These are phyloP conservation scores for Neoitamus cyanurus DNA, from an alignment of 2,888 invertebrate genomes.

Conservation along the genomic window DNA sequence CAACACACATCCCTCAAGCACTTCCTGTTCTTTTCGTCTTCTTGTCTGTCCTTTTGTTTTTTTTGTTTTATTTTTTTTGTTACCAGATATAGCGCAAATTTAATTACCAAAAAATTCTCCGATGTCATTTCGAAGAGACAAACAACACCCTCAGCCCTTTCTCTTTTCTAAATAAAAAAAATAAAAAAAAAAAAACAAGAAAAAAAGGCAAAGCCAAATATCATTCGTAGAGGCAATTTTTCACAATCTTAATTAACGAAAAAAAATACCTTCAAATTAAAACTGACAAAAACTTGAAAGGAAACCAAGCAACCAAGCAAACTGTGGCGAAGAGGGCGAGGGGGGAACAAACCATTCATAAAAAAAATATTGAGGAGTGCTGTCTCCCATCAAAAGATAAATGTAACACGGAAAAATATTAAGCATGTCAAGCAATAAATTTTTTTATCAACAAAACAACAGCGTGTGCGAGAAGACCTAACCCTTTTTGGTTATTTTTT, in stretches of 20 bases:
- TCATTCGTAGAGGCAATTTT: neutral
- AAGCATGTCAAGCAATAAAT: neutral
- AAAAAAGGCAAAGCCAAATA: neutral
- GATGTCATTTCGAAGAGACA: neutral
- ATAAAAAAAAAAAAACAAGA: neutral
- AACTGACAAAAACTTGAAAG: neutral
- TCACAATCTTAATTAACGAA: neutral
- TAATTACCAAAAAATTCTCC: neutral
- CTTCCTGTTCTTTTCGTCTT: too few species aligned
- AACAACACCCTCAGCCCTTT: neutral
- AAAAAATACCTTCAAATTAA: neutral
- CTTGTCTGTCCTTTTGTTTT: too few species aligned
- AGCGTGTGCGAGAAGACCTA: neutral
- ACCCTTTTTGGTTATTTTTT: neutral
- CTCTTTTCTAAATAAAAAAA: neutral
- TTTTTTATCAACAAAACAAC: neutral
- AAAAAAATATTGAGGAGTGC: neutral
- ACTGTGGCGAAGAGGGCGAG: neutral
- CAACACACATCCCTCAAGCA: too few species aligned
- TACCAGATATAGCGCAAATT: too few species aligned
- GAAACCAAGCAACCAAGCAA: neutral
- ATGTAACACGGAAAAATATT: neutral
- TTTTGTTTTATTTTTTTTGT: too few species aligned
- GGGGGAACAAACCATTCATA: too few species aligned
- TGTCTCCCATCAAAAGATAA: neutral